Percentiles rank a stretch among this genome's conserved stretches.
phyloP scores from a whole-genome alignment of 1,140 invertebrate species.

The Tenebrio molitor region DNA sequence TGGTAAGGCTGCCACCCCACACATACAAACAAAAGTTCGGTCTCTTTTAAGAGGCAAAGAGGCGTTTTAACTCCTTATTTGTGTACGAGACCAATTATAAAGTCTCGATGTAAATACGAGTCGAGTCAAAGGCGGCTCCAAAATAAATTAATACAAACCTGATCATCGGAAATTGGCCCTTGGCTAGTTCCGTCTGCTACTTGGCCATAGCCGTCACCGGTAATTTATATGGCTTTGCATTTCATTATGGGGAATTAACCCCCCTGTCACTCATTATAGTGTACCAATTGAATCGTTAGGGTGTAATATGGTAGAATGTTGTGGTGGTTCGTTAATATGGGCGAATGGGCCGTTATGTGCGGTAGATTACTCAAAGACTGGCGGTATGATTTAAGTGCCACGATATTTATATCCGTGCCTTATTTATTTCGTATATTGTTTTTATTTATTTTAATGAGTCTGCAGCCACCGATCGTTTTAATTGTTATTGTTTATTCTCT shows the following conservation, averaged over 20 bases:
- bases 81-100: constrained; percentile 30
- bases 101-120: constrained; percentile 31
- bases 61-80: background rate
- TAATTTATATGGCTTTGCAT: constrained; percentile 50
- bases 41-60: too few species aligned
- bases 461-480: constrained; percentile 27
- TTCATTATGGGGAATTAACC: constrained; percentile 45
- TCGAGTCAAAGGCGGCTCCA: constrained; percentile 23
- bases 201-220: constrained; percentile 21
- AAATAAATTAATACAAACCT: constrained; percentile 46
- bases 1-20: too few species aligned
- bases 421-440: constrained; percentile 23
- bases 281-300: constrained; percentile 26
- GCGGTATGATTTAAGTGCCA: constrained; percentile 37
- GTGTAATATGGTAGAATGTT: background rate
- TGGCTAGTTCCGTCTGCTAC: constrained; percentile 49
- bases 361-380: constrained; percentile 25
- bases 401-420: constrained; percentile 34
- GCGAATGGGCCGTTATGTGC: constrained; percentile 27
- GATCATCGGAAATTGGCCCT: constrained; percentile 46
- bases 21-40: too few species aligned
- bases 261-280: constrained; percentile 43
- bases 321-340: constrained; percentile 20
- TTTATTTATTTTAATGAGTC: constrained; percentile 41
- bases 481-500: constrained; percentile 48